These are phyloP conservation scores for Montipora cactus DNA, from an alignment of 64 coral and sea anemone species.

Conservation along the genomic window DNA sequence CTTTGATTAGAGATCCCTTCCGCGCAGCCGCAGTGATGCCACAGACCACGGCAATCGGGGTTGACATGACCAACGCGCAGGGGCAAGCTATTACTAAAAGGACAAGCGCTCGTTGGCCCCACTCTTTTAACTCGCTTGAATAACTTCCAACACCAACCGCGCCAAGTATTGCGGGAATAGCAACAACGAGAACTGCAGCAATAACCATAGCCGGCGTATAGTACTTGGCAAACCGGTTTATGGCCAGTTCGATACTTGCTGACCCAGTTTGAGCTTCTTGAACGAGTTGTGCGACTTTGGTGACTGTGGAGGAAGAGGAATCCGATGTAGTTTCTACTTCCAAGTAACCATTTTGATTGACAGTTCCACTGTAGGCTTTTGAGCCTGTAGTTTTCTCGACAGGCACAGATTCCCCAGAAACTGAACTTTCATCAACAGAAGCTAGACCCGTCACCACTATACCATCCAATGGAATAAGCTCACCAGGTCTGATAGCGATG, in stretches of 20 bases:
- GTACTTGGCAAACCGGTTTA: constrained; percentile 95
- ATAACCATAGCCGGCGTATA: constrained; percentile 87
- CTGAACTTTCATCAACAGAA: constrained; percentile 91
- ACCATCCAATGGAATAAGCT: constrained; percentile 96
- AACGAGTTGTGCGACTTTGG: constrained; percentile 84
- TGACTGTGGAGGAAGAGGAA: constrained; percentile 84
- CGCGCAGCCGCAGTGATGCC: constrained; percentile 82
- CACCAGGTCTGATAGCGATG: constrained; percentile 94
- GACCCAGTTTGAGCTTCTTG: constrained; percentile 93
- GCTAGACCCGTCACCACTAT: constrained; percentile 84
- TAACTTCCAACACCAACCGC: constrained; percentile 90
- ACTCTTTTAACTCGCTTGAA: constrained; percentile 66
- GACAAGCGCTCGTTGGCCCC: constrained; percentile 85
- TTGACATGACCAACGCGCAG: constrained; percentile 86
- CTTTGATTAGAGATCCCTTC: constrained; percentile 78
- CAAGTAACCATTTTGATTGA: constrained; percentile 98
- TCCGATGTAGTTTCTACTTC: constrained; percentile 94
- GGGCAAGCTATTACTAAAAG: constrained; percentile 84
- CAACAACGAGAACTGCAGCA: constrained; percentile 72
- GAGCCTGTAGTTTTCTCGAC: constrained; percentile 89
- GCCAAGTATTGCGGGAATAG: constrained; percentile 85
- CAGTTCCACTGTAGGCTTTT: constrained; percentile 88
- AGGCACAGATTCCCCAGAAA: constrained; percentile 91
- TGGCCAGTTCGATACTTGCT: constrained; percentile 80
- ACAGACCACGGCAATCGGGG: constrained; percentile 82